A percentile compares a stretch with the other conserved stretches of the same genome.
Evolutionary conservation across 2,888 invertebrate species (phyloP).

Genomic region (Tachystola acroxantha): DNA sequence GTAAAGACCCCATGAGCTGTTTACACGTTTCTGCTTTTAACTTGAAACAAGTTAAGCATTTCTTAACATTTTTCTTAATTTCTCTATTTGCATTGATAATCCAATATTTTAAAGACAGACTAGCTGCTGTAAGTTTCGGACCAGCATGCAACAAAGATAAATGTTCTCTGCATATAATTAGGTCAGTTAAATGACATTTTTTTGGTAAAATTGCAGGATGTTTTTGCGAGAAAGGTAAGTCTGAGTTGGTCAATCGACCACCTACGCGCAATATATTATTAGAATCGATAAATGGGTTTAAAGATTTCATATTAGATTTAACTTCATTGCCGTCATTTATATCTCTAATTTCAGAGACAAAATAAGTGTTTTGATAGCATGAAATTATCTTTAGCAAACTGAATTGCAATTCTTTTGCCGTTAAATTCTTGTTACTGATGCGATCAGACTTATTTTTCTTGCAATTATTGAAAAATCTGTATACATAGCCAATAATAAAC

Average conservation of each 20-base stretch:
- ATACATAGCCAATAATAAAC: background rate
- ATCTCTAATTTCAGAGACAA: background rate
- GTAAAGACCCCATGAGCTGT: slow-evolving; percentile 5
- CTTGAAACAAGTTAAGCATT: slow-evolving; percentile 1
- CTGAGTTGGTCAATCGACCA: background rate
- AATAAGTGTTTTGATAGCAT: background rate
- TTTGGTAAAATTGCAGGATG: slow-evolving; percentile 10
- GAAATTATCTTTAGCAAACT: background rate
- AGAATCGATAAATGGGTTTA: background rate
- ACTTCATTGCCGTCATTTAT: background rate
- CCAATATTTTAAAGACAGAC: slow-evolving; percentile 6
- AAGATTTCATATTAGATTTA: background rate
- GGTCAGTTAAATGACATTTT: slow-evolving; percentile 5
- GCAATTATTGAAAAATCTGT: background rate
- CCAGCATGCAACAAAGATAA: slow-evolving; percentile 9
- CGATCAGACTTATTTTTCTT: too few relatives aligned
- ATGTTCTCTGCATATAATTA: slow-evolving; percentile 10
- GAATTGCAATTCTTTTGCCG: too few relatives aligned
- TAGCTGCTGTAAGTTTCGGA: slow-evolving; percentile 4
- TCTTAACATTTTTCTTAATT: slow-evolving; percentile 6
- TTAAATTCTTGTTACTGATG: too few relatives aligned
- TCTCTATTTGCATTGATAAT: slow-evolving; percentile 9
- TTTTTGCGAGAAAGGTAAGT: slow-evolving; percentile 1
- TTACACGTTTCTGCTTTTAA: background rate
- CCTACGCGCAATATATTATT: background rate